Conservation (phyloP, 1,140 invertebrate species). For the Mesaphorura yosii region DNA sequence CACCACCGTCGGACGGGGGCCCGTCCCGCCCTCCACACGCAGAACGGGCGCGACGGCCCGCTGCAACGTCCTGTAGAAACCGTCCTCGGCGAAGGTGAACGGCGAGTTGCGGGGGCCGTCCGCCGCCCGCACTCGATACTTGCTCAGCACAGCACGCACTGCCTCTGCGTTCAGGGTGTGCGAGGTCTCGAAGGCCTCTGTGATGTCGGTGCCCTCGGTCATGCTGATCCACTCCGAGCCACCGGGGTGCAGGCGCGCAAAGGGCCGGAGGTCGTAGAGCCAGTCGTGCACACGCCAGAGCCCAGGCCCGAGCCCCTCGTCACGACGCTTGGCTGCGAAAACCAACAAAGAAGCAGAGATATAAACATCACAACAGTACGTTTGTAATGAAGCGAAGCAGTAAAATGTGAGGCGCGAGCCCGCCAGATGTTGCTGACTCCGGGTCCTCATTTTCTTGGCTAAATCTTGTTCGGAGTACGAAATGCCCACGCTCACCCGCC, state of each 20-base stretch:
- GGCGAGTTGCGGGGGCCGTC: slow-evolving; percentile 22
- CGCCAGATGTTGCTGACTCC: too few species aligned
- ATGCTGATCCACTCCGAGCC: slow-evolving; percentile 31
- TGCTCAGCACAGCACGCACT: slow-evolving; percentile 26
- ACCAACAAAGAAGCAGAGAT: not conserved
- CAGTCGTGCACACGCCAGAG: slow-evolving; percentile 34
- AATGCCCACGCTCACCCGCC: too few species aligned
- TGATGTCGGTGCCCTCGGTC: slow-evolving; percentile 33
- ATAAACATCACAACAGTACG: not conserved
- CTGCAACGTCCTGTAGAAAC: slow-evolving; percentile 29
- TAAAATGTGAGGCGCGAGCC: too few species aligned
- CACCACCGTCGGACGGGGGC: slow-evolving; percentile 22
- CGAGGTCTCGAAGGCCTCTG: slow-evolving; percentile 33
- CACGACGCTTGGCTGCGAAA: slow-evolving; percentile 13
- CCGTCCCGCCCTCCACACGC: slow-evolving; percentile 30
- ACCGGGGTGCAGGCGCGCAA: slow-evolving; percentile 33
- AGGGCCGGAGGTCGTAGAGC: slow-evolving; percentile 33
- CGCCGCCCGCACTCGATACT: slow-evolving; percentile 27
- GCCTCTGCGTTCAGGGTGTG: slow-evolving; percentile 26
- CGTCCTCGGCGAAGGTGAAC: slow-evolving; percentile 26
- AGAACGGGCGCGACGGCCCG: slow-evolving; percentile 25
- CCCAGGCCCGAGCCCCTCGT: slow-evolving; percentile 31
- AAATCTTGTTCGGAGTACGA: too few species aligned
- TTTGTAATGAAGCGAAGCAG: too few species aligned
- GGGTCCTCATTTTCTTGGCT: too few species aligned